Conservation (phyloP, 1,140 invertebrate genomes). For the Capitella teleta region DNA sequence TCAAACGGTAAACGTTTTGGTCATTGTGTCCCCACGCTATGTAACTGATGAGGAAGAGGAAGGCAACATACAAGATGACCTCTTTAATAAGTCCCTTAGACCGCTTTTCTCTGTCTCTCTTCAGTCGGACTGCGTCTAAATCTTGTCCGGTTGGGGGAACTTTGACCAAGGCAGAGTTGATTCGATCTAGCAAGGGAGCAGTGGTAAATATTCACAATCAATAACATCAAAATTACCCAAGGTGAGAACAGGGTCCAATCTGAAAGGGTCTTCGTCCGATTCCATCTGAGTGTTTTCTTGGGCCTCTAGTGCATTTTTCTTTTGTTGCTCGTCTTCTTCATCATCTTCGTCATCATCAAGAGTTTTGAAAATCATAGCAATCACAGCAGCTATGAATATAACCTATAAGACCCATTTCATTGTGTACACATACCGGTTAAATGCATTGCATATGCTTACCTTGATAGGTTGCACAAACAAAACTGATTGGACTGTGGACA, state of each 20-base stretch:
- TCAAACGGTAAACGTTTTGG: not conserved
- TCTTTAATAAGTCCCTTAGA: slow-evolving; percentile 2
- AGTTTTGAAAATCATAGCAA: slow-evolving; percentile 6
- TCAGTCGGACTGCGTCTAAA: not conserved
- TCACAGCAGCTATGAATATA: not conserved
- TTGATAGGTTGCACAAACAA: slow-evolving; percentile 11
- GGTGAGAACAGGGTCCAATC: not conserved
- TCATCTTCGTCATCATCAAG: slow-evolving; percentile 6
- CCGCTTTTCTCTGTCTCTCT: not conserved
- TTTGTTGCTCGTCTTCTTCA: not conserved
- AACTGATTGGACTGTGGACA: slow-evolving; percentile 7
- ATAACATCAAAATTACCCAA: not conserved
- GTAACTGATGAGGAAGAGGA: slow-evolving; percentile 1
- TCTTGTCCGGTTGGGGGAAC: not conserved
- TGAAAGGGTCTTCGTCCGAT: not conserved
- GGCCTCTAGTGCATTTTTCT: not conserved
- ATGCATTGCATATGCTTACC: slow-evolving; percentile 1
- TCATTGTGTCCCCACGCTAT: slow-evolving; percentile 1
- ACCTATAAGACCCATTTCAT: not conserved
- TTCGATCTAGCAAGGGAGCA: not conserved
- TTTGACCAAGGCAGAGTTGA: not conserved
- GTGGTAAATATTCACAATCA: not conserved
- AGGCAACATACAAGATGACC: not conserved
- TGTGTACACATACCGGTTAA: not conserved
- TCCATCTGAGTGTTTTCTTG: not conserved